Conservation (phyloP, 2,888 invertebrate species). For the Tenthredo distinguenda region DNA sequence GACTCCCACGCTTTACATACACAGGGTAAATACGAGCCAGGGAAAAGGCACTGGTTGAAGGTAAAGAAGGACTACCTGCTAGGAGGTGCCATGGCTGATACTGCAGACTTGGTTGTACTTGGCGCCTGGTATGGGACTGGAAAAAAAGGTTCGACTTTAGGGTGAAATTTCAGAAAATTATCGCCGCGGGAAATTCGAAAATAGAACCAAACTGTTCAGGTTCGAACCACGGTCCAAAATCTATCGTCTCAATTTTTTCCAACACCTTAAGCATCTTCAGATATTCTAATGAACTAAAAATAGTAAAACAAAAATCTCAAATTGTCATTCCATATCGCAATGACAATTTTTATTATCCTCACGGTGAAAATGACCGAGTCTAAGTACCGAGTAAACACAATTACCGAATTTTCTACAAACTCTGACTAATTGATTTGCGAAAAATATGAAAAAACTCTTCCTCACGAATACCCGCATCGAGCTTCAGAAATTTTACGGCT, state of each 20-base stretch:
- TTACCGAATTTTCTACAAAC: not conserved
- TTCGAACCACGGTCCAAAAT: not conserved
- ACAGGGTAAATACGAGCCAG: slow-evolving; percentile 92
- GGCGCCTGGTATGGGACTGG: slow-evolving; percentile 98
- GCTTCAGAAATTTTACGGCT: slow-evolving; percentile 40
- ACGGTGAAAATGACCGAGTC: too few relatives aligned
- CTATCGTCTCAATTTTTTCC: not conserved
- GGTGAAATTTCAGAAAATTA: not conserved
- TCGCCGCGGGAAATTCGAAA: not conserved
- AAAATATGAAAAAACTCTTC: not conserved
- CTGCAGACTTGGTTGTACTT: slow-evolving; percentile 94
- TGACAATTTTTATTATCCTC: too few relatives aligned
- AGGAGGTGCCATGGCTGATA: slow-evolving; percentile 96
- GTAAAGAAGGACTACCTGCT: slow-evolving; percentile 97
- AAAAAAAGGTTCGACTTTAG: slow-evolving; percentile 82
- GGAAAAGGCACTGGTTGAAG: slow-evolving; percentile 97
- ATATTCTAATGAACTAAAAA: not conserved
- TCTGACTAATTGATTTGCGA: not conserved
- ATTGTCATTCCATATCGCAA: not conserved
- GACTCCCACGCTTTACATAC: slow-evolving; percentile 65
- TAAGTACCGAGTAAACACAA: not conserved
- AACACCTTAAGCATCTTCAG: not conserved
- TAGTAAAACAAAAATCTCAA: not conserved
- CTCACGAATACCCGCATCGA: not conserved
- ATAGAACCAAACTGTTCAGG: not conserved